Conservation (phyloP, 1,140 invertebrate genomes). For the Chymomyza costata region DNA sequence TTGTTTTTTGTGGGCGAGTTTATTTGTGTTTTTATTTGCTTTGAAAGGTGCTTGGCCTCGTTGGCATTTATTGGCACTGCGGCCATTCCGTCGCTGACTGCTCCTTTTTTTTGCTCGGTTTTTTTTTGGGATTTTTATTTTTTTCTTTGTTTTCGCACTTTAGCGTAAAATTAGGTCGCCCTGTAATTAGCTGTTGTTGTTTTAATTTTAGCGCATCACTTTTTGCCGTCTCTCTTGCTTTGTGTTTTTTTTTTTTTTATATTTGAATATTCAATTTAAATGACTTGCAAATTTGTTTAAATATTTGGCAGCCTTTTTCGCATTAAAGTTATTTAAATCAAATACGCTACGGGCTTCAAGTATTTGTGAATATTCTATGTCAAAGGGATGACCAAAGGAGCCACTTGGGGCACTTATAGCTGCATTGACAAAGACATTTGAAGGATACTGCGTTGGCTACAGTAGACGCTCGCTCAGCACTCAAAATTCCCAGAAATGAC, state of each 20-base stretch:
- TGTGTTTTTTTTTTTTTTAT: neutral
- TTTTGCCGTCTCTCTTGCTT: slow-evolving; percentile 22
- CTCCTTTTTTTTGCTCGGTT: slow-evolving; percentile 12
- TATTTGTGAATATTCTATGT: too few species aligned
- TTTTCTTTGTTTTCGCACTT: slow-evolving; percentile 51
- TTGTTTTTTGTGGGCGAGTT: too few species aligned
- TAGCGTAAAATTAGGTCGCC: slow-evolving; percentile 59
- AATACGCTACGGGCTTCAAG: too few species aligned
- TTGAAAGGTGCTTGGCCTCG: slow-evolving; percentile 65
- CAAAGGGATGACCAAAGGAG: too few species aligned
- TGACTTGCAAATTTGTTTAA: slow-evolving; percentile 36
- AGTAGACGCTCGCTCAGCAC: too few species aligned
- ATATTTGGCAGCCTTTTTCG: slow-evolving; percentile 38
- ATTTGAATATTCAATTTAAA: slow-evolving; percentile 35
- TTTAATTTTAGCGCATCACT: slow-evolving; percentile 46
- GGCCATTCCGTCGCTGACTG: slow-evolving; percentile 26
- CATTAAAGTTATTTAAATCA: too few species aligned
- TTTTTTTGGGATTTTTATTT: neutral
- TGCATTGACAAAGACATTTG: too few species aligned
- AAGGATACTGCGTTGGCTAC: too few species aligned
- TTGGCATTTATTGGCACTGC: slow-evolving; percentile 64
- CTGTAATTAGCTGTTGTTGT: slow-evolving; percentile 66
- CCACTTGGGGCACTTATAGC: too few species aligned
- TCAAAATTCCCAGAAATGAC: too few species aligned
- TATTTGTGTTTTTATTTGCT: slow-evolving; percentile 37